phyloP scores from a whole-genome alignment of 2,888 invertebrate genomes.

The Acheta domesticus region DNA sequence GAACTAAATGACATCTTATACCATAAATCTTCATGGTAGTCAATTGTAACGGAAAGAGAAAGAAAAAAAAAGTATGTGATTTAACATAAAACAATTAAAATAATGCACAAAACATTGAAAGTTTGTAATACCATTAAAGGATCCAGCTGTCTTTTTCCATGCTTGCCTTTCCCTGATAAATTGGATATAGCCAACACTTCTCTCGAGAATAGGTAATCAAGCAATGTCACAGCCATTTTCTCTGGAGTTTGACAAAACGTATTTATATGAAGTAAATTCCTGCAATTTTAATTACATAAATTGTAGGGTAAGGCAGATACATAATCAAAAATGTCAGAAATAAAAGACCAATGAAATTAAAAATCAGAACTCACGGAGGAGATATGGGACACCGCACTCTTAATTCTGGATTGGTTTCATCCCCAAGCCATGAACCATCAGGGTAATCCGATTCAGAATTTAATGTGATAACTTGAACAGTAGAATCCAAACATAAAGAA shows the following conservation, averaged over 20 bases:
- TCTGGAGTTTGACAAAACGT: constrained; percentile 53
- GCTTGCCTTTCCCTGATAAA: constrained; percentile 53
- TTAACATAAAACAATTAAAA: too few relatives aligned
- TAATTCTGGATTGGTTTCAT: constrained; percentile 50
- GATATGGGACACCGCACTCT: constrained; percentile 51
- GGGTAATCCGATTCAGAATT: constrained; percentile 49
- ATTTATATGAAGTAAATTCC: constrained; percentile 50
- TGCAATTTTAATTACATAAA: constrained; percentile 34
- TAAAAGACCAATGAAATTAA: background rate
- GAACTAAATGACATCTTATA: constrained; percentile 50
- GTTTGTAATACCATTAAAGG: constrained; percentile 48
- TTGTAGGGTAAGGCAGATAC: background rate
- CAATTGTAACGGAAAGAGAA: too few relatives aligned
- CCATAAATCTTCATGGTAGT: constrained; percentile 41
- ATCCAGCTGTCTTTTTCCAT: constrained; percentile 52
- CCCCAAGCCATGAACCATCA: constrained; percentile 52
- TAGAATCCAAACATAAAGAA: constrained; percentile 37
- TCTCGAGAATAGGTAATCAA: constrained; percentile 53
- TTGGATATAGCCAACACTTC: constrained; percentile 53
- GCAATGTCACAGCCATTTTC: constrained; percentile 53
- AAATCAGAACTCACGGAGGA: constrained; percentile 45
- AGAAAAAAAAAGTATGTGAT: constrained; percentile 24
- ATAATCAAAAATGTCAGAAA: background rate
- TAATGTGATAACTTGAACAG: constrained; percentile 42
- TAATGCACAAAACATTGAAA: too few relatives aligned